Evolutionary conservation across 1,140 invertebrate genomes (phyloP), one percentile per base, ranked within the genome.

Genomic region (Eriocheir sinensis): DNA sequence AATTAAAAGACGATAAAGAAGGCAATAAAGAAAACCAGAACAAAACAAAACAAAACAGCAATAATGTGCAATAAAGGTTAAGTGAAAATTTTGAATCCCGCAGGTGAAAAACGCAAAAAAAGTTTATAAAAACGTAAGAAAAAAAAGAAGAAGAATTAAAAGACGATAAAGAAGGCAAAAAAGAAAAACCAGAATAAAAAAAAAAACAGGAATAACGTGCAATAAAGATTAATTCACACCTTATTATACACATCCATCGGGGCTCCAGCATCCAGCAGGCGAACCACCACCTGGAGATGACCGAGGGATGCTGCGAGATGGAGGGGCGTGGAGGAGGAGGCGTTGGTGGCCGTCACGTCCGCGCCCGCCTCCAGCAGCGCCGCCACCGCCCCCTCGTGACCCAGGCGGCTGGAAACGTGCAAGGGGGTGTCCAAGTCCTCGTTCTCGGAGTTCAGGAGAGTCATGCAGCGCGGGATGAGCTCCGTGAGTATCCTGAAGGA

Each of bases 251-350:
- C 15, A 83, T 91, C 93, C 36, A 48, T 48, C 0, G 88, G 88
- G 2, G 93, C 93, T 3, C 12, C 36, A 0, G 72, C 38, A 15
- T 94, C 88, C 15, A 94, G 27, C 4, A 94, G 32, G 32, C 81
- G 6, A 3, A 27, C 38, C 9, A 88, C 90, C n/a, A 38, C 40
- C 0, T 30, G 27, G 1, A 80, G 12, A 30, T 94, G 72, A 3
- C 97, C 97, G 81, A 96, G 96, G 3, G 96, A 96, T 17, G 97
- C 97, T 17, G 97, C 97, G 96, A 97, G 97, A 96, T 97, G 97
- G 12, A 97, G 96, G 40, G 97, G 96, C 6, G 97, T 97, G 96
- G 97, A 97, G 81, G 96, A 94, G 44, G 96, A 96, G 89, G 96
- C 96, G 95, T 97, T 97, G 81, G 97, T 97, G 17, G 97, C 96